phyloP scores from a whole-genome alignment of 2,888 invertebrate genomes.

The Nesidiocoris tenuis region DNA sequence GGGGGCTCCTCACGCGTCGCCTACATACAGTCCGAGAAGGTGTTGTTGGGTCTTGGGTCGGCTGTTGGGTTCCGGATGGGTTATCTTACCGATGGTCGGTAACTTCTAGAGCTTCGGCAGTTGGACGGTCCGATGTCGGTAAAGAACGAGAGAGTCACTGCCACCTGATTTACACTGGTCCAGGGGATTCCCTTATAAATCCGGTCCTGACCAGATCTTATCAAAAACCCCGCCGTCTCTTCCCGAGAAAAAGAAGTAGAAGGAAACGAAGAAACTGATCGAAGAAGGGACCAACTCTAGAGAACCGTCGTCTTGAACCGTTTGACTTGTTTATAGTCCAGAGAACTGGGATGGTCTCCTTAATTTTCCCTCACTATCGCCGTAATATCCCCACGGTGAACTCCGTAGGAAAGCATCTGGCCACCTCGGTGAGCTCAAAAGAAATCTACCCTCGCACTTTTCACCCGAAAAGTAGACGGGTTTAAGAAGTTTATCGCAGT shows the following conservation, averaged over 20 bases:
- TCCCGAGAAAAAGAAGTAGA: neutral
- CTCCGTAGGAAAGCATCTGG: neutral
- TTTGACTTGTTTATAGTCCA: conserved; percentile 40
- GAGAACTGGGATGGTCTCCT: conserved; percentile 24
- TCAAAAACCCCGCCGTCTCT: conserved; percentile 18
- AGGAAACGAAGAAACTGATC: neutral
- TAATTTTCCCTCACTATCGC: conserved; percentile 21
- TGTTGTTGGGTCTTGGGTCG: neutral
- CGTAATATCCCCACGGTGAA: neutral
- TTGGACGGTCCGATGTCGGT: neutral
- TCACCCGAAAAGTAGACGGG: neutral
- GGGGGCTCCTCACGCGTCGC: neutral
- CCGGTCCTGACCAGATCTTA: conserved; percentile 43
- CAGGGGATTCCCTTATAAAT: conserved; percentile 40
- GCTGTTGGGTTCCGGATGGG: neutral
- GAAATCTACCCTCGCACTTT: neutral
- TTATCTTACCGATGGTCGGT: neutral
- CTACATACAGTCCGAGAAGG: neutral
- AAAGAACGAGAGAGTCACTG: conserved; percentile 14
- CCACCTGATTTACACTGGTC: conserved; percentile 42
- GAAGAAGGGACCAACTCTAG: conserved; percentile 22
- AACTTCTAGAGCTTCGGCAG: neutral
- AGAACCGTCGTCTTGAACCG: conserved; percentile 18
- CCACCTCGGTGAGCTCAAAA: neutral
- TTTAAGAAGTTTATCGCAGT: conserved; percentile 26